Conservation (phyloP, 2,113 vertebrate species). For the Marcusenius ussheri region DNA sequence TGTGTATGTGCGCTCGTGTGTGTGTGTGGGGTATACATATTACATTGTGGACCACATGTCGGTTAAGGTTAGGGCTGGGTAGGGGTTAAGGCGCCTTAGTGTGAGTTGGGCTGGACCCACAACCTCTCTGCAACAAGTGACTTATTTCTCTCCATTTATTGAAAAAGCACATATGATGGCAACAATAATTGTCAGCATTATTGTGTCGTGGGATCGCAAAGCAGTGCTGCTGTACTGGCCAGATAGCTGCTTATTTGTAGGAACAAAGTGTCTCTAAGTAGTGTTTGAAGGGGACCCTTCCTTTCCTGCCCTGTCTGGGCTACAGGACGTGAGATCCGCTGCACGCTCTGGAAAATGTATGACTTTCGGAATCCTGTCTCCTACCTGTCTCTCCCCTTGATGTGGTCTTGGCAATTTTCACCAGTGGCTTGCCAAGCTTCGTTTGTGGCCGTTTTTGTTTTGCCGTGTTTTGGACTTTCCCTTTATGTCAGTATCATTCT, state of each 20-base stretch:
- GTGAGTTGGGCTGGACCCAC: neutral
- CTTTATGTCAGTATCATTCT: neutral
- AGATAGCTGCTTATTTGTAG: constrained; percentile 2
- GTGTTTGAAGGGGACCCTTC: constrained; percentile 10
- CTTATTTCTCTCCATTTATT: neutral
- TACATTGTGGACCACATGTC: neutral
- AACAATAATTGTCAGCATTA: neutral
- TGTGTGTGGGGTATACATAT: neutral
- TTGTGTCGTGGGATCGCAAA: neutral
- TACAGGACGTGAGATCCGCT: neutral
- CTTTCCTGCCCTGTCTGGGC: neutral
- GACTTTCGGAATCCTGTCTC: neutral
- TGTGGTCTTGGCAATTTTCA: neutral
- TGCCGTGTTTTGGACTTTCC: neutral
- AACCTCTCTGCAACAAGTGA: neutral
- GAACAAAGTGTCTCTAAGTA: neutral
- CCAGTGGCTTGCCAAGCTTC: neutral
- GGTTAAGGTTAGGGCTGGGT: neutral
- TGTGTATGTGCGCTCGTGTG: neutral
- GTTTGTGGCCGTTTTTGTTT: constrained; percentile 6
- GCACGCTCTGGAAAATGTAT: neutral
- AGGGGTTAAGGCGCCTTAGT: neutral
- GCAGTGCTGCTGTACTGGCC: neutral
- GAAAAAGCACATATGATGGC: neutral
- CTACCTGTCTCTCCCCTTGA: neutral